Evolutionary conservation across 2,888 invertebrate species (phyloP).

Genomic region (Caenorhabditis panamensis): DNA sequence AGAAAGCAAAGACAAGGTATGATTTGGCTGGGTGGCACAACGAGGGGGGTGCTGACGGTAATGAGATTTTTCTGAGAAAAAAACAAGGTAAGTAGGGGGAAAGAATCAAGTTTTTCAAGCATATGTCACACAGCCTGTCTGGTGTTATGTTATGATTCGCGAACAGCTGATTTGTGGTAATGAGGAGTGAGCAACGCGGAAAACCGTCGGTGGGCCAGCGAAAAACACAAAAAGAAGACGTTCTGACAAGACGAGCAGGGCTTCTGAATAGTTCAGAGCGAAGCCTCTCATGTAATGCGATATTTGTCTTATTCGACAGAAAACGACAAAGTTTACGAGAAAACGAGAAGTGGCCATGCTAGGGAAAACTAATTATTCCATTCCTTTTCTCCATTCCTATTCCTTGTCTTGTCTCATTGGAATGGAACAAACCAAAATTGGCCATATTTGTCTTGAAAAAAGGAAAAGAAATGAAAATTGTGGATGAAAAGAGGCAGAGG

Average conservation of each 20-base stretch:
- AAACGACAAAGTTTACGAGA: conserved; percentile 12
- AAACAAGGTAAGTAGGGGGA: conserved; percentile 9
- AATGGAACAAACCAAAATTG: neutral
- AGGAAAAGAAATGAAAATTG: neutral
- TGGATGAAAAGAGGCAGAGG: conserved; percentile 1
- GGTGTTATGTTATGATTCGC: conserved; percentile 15
- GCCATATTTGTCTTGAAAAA: no score
- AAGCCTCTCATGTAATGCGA: conserved; percentile 6
- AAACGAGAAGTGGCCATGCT: conserved; percentile 2
- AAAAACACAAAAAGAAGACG: neutral
- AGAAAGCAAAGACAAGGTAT: neutral
- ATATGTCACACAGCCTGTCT: neutral
- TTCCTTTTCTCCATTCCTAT: neutral
- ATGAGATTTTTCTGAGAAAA: conserved; percentile 21
- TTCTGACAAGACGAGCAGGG: neutral
- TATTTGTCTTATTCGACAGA: conserved; percentile 12
- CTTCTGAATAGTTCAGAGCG: conserved; percentile 12
- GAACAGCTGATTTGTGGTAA: conserved; percentile 38
- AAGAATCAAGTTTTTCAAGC: conserved; percentile 5
- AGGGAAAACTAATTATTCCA: conserved; percentile 2
- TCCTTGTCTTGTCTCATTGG: neutral
- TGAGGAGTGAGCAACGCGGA: conserved; percentile 8
- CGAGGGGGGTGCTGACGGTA: neutral
- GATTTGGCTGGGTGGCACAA: neutral
- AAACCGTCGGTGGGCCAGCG: neutral